Percentiles rank a stretch among this genome's conserved stretches.
Evolutionary conservation across 1,140 invertebrate genomes (phyloP).

Genomic region (Anoplolepis gracilipes): DNA sequence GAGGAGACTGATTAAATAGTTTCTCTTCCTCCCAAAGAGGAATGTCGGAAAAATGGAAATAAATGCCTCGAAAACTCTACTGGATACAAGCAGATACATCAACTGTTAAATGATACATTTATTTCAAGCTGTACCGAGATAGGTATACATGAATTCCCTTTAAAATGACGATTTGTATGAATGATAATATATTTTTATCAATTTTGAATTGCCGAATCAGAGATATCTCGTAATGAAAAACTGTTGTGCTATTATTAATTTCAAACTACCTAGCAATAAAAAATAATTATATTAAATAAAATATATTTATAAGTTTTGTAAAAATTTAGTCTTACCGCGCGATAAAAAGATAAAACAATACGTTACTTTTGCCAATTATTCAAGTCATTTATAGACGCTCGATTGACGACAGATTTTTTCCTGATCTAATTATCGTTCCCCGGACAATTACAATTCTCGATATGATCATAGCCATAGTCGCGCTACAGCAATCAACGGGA

Average conservation of each 20-base stretch:
- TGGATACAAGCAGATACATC: constrained; percentile 36
- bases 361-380: background rate
- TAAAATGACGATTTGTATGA: constrained; percentile 35
- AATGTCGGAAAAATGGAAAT: constrained; percentile 53
- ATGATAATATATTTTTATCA: constrained; percentile 44
- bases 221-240: constrained; percentile 1
- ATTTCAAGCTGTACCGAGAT: constrained; percentile 30
- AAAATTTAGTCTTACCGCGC: background rate
- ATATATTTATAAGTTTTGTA: constrained; percentile 15
- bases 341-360: background rate
- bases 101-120: constrained; percentile 44
- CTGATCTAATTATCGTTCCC: constrained; percentile 66
- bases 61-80: constrained; percentile 45
- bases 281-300: background rate
- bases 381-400: constrained; percentile 1
- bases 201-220: constrained; percentile 40
- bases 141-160: constrained; percentile 43
- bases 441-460: constrained; percentile 67
- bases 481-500: constrained; percentile 79
- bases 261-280: constrained; percentile 14
- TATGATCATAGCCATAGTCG: constrained; percentile 60
- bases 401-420: constrained; percentile 71
- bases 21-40: constrained; percentile 20
- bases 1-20: constrained; percentile 33
- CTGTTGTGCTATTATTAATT: background rate